Percentiles rank a stretch among this genome's conserved stretches.
Evolutionary conservation across 2,888 invertebrate species (phyloP).

Genomic region (Nephrotoma appendiculata): DNA sequence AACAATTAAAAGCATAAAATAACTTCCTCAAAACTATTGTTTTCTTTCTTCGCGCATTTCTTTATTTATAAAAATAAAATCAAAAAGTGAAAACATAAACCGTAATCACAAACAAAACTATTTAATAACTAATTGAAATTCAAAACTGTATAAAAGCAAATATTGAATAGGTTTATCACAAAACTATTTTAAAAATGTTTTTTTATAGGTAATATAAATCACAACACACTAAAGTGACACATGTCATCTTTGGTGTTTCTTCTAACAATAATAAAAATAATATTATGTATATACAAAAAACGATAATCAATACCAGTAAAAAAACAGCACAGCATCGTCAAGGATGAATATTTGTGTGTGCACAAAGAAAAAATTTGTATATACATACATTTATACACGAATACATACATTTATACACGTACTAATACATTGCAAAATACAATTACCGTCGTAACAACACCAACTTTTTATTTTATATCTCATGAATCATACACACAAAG

Average conservation of each 20-base stretch:
- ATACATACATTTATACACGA: not conserved
- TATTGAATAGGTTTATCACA: not conserved
- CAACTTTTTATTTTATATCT: not conserved
- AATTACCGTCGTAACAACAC: not conserved
- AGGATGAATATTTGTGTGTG: not conserved
- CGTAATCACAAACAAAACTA: not conserved
- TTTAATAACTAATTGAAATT: not conserved
- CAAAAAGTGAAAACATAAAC: not conserved
- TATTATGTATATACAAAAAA: not conserved
- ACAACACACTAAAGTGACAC: constrained; percentile 1
- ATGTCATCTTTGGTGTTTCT: not conserved
- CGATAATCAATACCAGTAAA: not conserved
- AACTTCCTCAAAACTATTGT: not conserved
- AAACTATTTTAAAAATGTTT: not conserved
- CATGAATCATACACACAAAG: not conserved
- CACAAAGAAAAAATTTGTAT: not conserved
- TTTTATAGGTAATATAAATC: not conserved
- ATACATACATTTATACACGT: not conserved
- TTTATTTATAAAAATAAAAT: not conserved
- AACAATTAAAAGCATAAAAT: not conserved
- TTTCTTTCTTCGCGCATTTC: not conserved
- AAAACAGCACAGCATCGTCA: not conserved
- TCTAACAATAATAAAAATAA: not conserved
- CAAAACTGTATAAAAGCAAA: not conserved
- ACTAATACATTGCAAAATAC: not conserved